phyloP scores from a whole-genome alignment of 2,888 invertebrate species.

The Dastarcus helophoroides region DNA sequence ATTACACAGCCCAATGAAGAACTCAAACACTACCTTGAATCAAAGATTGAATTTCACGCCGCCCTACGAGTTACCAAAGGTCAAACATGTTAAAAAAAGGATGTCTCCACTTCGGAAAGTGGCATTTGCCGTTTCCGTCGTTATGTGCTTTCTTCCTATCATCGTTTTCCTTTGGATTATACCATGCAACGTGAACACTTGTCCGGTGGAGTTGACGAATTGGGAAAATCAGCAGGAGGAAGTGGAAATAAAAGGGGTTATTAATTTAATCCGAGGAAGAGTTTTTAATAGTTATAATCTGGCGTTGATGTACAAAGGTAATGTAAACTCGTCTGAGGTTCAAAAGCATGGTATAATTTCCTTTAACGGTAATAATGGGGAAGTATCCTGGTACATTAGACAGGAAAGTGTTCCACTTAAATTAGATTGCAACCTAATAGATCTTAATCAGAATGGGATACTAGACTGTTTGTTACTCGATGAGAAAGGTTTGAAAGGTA shows the following conservation, averaged over 20 bases:
- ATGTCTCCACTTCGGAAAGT: constrained; percentile 59
- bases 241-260: constrained; percentile 56
- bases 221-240: constrained; percentile 59
- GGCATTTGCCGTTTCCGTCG: constrained; percentile 58
- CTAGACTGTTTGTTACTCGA: constrained; percentile 67
- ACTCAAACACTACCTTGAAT: constrained; percentile 17
- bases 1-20: constrained; percentile 16
- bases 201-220: constrained; percentile 52
- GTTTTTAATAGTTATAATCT: constrained; percentile 56
- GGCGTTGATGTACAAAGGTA: constrained; percentile 62
- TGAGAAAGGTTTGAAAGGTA: constrained; percentile 51
- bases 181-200: constrained; percentile 62
- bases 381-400: constrained; percentile 61
- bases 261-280: constrained; percentile 56
- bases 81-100: constrained; percentile 21
- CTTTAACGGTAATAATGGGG: constrained; percentile 57
- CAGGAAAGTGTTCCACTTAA: constrained; percentile 57
- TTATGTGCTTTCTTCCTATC: constrained; percentile 58
- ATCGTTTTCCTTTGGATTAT: constrained; percentile 64
- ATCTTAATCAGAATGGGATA: constrained; percentile 58
- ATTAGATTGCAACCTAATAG: constrained; percentile 62
- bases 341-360: constrained; percentile 38
- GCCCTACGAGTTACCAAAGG: constrained; percentile 15
- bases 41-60: constrained; percentile 10
- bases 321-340: constrained; percentile 46